A percentile compares a stretch with the other conserved stretches of the same genome.
phyloP scores from a whole-genome alignment of 2,797 vertebrate species.

The Anniella stebbinsi region DNA sequence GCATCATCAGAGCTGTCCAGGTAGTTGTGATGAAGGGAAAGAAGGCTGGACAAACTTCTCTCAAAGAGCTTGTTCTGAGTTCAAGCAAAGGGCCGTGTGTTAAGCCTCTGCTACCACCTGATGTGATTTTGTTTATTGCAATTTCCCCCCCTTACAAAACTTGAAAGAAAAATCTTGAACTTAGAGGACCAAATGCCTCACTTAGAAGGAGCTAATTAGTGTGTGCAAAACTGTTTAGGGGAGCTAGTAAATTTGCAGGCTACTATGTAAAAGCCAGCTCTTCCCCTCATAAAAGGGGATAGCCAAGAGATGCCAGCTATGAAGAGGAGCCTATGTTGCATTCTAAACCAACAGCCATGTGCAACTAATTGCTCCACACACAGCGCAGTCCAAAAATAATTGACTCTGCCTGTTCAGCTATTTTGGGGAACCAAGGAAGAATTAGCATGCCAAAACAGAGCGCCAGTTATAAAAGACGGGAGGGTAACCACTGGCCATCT shows the following conservation, averaged over 20 bases:
- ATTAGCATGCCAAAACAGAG: conserved; percentile 68
- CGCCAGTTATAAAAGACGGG: conserved; percentile 46
- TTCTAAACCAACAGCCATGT: conserved; percentile 64
- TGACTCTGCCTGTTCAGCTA: conserved; percentile 64
- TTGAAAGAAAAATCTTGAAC: conserved; percentile 63
- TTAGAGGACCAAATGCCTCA: conserved; percentile 54
- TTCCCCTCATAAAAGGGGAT: conserved; percentile 51
- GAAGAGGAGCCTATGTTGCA: conserved; percentile 37
- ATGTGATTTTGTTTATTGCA: conserved; percentile 39
- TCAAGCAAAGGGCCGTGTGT: conserved; percentile 45
- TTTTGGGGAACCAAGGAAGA: conserved; percentile 62
- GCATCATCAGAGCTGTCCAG: neutral
- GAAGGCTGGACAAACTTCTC: neutral
- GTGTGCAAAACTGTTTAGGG: conserved; percentile 59
- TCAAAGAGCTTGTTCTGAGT: conserved; percentile 34
- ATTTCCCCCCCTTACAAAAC: conserved; percentile 42
- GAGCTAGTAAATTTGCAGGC: conserved; percentile 62
- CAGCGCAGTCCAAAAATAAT: conserved; percentile 60
- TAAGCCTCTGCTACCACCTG: conserved; percentile 31
- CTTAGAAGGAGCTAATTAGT: conserved; percentile 60
- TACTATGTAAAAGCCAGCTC: conserved; percentile 56
- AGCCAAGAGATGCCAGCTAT: conserved; percentile 65
- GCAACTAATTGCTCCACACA: conserved; percentile 57
- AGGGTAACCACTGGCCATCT: conserved; percentile 67
- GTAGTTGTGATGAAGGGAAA: neutral